These are phyloP conservation scores for Spondyliosoma cantharus DNA, from an alignment of 2,797 vertebrate species.

Conservation along the genomic window DNA sequence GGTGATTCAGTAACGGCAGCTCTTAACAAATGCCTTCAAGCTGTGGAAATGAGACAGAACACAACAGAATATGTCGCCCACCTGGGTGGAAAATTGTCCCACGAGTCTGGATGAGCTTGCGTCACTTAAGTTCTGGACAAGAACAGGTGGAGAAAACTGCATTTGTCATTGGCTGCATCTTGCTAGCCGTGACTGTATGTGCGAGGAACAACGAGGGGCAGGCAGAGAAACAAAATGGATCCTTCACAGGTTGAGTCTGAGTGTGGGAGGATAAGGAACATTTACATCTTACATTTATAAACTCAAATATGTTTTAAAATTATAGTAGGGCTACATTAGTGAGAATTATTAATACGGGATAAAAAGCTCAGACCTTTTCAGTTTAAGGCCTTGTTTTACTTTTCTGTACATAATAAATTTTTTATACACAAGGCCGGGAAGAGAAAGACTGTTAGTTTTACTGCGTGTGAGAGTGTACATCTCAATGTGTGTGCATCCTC, in stretches of 20 bases:
- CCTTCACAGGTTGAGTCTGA: slow-evolving; percentile 51
- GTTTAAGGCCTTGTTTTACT: slow-evolving; percentile 34
- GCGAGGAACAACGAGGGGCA: slow-evolving; percentile 59
- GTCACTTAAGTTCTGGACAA: slow-evolving; percentile 41
- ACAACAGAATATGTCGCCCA: slow-evolving; percentile 7
- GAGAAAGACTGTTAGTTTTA: slow-evolving; percentile 24
- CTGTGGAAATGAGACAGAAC: slow-evolving; percentile 27
- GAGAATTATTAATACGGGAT: slow-evolving; percentile 46
- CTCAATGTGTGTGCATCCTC: slow-evolving; percentile 30
- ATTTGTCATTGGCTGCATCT: slow-evolving; percentile 56
- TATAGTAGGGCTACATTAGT: slow-evolving; percentile 23
- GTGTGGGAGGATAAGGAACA: slow-evolving; percentile 49
- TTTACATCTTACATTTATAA: slow-evolving; percentile 48
- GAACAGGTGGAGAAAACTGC: slow-evolving; percentile 52
- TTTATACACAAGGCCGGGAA: slow-evolving; percentile 19
- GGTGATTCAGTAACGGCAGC: slow-evolving; percentile 12
- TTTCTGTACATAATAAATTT: slow-evolving; percentile 35
- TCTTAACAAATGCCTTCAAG: slow-evolving; percentile 27
- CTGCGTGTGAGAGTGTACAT: not conserved
- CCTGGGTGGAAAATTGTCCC: slow-evolving; percentile 38
- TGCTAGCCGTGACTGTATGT: slow-evolving; percentile 45
- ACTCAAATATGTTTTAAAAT: slow-evolving; percentile 55
- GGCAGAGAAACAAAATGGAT: slow-evolving; percentile 52
- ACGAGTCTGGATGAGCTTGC: slow-evolving; percentile 25
- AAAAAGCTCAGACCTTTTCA: slow-evolving; percentile 36